Base-by-base conservation (phyloP, 1,140 invertebrate genomes). In the Drosophila teissieri region DNA sequence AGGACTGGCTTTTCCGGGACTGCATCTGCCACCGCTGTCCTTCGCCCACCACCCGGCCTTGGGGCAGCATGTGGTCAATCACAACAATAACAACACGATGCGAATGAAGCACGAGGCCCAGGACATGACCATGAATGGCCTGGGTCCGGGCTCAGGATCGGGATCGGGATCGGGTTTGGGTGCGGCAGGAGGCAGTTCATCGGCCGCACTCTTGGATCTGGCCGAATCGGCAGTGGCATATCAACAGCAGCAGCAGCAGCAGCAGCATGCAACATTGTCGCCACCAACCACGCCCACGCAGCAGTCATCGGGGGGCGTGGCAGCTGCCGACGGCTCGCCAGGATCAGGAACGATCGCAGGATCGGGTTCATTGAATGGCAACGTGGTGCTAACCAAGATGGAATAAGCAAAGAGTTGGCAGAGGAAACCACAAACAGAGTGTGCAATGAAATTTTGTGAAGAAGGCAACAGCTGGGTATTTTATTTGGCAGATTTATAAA, bases 1-100 rank as follows among this genome's bases (percentile, higher is more conserved):
- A 60, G 92, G 92, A 12, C 40, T 92, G 48, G 88, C 92, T 10
- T 92, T 94, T 4, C 91, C 91, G 2, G 93, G 93, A 0, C 75
- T 95, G 3, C 93, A 93, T 42, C 91, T 95, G 54, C 95, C 95
- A 3, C 94, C 92, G 7, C 74, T 92, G 11, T 91, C 91, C 8
- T 91, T 92, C 15, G 91, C 92, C 54, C 92, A 92, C 69, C 61
- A 92, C 57, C 56, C 72, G 31, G 64, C 60, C 53, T 14, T 76
- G 73, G 73, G 73, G 0, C 78, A 73, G 44, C 68, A 70, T 39
- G 65, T 34, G 36, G 67, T 70, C 7, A 62, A 73, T 34, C 86
- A 73, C 48, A 91, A 80, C 44, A 91, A 91, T 44, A 86, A 81
- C 27, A 81, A 73, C 31, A 55, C 62, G 15, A 34, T 89, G 31